These are phyloP conservation scores for Laothoe populi DNA, from an alignment of 2,888 invertebrate species.

Conservation along the genomic window DNA sequence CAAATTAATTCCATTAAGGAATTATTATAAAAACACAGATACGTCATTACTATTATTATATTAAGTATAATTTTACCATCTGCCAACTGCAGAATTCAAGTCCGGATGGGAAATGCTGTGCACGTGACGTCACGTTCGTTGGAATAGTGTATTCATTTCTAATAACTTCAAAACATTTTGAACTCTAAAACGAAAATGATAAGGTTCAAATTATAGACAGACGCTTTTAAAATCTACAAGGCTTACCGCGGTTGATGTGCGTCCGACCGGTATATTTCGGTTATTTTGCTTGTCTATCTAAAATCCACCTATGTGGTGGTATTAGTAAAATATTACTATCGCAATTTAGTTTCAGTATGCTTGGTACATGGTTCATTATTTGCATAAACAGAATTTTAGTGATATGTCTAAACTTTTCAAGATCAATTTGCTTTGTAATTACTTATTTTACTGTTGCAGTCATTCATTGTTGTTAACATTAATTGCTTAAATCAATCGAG, in stretches of 20 bases:
- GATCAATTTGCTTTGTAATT: no score
- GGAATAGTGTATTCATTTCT: constrained; percentile 6
- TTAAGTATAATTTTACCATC: constrained; percentile 43
- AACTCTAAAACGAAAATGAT: not conserved
- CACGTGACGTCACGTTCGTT: constrained; percentile 39
- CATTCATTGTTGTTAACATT: no score
- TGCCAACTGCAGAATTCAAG: constrained; percentile 36
- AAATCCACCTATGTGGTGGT: constrained; percentile 23
- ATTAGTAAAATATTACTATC: constrained; percentile 6
- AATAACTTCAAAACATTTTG: not conserved
- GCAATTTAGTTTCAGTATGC: not conserved
- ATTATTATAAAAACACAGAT: constrained; percentile 33
- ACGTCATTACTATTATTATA: constrained; percentile 42
- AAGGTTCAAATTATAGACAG: not conserved
- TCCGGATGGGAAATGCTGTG: constrained; percentile 26
- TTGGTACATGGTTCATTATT: not conserved
- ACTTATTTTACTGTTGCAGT: no score
- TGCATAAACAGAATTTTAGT: no score
- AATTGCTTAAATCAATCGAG: no score
- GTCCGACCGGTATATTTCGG: constrained; percentile 37
- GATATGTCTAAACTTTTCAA: no score
- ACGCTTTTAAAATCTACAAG: not conserved
- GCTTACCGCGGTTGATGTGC: constrained; percentile 34
- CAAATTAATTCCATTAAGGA: not conserved
- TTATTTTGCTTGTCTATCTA: constrained; percentile 33